Evolutionary conservation across 2,888 invertebrate species (phyloP), one percentile per base, ranked within the genome.

Genomic region (Psylliodes chrysocephalus): DNA sequence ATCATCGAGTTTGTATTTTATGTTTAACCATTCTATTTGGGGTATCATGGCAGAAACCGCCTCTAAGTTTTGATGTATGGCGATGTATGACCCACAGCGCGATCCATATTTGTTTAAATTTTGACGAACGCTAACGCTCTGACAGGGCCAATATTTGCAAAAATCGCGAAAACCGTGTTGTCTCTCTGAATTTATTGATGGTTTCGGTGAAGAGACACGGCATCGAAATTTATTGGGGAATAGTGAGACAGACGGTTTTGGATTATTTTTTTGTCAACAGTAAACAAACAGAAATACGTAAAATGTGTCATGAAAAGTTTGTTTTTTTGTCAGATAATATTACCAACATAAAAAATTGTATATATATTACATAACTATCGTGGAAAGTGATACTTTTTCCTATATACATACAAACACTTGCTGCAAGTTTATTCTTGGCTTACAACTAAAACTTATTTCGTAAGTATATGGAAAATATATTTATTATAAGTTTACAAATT

Each of bases 11-110:
- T 61, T 68, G 69, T 68, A 68, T 72, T 72, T 68, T 66, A 71
- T 68, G 72, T 72, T 71, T 70, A 71, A 72, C 72, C 69, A 65
- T 71, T 71, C 70, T 67, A 72, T 72, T 72, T 71, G 71, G 56
- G 64, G 68, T 72, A 69, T 66, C 67, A 67, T 63, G 68, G 68
- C 63, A 63, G 52, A 40, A 56, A 61, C 63, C 60, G 49, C 60
- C n/a, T 64, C 46, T 46, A 63, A 56, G 53, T 66, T 56, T 35
- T 67, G 66, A 67, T 67, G 57, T 64, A 67, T 67, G 66, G 14
- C 53, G n/a, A n/a, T n/a, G 47, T 52, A 63, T n/a, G 14, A 56
- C n/a, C 42, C 44, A 61, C 61, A 47, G 44, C 35, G 28, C 59
- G 38, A 40, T 49, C 49, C 35, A 51, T 67, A 67, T 67, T 67